phyloP scores from a whole-genome alignment of 2,888 invertebrate species.

The Acronicta alni region DNA sequence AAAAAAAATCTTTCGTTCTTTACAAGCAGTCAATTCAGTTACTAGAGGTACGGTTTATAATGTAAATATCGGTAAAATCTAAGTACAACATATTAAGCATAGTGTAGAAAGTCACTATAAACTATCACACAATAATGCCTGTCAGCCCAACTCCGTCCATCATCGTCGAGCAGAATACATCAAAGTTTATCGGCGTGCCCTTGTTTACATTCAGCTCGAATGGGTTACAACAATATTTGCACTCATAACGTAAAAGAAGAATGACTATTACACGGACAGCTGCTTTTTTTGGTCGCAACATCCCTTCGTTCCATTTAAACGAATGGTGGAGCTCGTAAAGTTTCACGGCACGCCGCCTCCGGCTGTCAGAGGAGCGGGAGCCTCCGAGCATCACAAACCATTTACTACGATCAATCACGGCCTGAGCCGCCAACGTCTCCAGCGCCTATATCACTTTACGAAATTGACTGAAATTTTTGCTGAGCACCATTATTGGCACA shows the following conservation, averaged over 20 bases:
- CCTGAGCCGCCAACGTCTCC: conserved; percentile 66
- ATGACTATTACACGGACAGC: conserved; percentile 56
- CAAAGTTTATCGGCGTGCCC: conserved; percentile 50
- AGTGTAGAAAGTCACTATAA: conserved; percentile 12
- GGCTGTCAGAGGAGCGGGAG: conserved; percentile 63
- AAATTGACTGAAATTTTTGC: conserved; percentile 75
- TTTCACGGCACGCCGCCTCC: conserved; percentile 72
- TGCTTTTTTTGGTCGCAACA: conserved; percentile 56
- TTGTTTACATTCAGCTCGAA: conserved; percentile 57
- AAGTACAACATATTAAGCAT: too few species aligned
- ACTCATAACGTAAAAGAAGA: conserved; percentile 57
- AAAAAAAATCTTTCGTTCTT: too few species aligned
- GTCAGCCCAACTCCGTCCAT: conserved; percentile 45
- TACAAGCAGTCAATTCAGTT: too few species aligned
- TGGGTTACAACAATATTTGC: conserved; percentile 58
- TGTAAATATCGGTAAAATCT: too few species aligned
- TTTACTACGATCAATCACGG: conserved; percentile 82
- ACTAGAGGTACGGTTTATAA: too few species aligned
- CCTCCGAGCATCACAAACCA: conserved; percentile 72
- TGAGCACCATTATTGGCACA: conserved; percentile 62
- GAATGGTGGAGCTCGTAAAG: conserved; percentile 69
- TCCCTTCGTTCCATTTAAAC: conserved; percentile 57
- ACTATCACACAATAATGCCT: conserved; percentile 34
- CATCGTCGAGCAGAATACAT: conserved; percentile 52
- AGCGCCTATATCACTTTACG: conserved; percentile 76